Conservation (phyloP, 2,888 invertebrate species). For the Tinea semifulvella region DNA sequence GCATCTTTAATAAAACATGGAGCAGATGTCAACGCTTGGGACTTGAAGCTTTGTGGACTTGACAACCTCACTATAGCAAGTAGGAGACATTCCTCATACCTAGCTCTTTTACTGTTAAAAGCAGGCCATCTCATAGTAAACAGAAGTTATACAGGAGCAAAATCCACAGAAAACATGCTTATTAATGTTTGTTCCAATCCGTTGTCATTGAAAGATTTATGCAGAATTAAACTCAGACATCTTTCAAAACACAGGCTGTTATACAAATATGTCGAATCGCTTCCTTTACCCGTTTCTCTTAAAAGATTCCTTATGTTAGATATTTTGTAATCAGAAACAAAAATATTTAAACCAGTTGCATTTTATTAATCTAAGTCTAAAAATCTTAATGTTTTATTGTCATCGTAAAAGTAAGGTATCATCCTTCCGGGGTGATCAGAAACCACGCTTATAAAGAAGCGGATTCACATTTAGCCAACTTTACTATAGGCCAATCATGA, state of each 20-base stretch:
- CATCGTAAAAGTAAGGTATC: no score
- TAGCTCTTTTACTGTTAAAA: conserved; percentile 46
- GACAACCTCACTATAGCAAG: conserved; percentile 67
- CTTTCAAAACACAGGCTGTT: conserved; percentile 38
- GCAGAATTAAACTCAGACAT: conserved; percentile 63
- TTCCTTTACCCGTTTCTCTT: conserved; percentile 65
- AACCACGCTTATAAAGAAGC: no score
- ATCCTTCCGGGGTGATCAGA: no score
- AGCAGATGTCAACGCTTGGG: conserved; percentile 69
- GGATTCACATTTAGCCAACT: no score
- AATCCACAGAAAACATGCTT: conserved; percentile 45
- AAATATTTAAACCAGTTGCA: no score
- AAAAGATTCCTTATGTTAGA: conserved; percentile 69
- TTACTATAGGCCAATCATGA: no score
- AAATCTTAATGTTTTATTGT: no score
- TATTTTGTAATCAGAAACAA: conserved; percentile 32
- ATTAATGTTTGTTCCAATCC: conserved; percentile 52
- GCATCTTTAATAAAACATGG: conserved; percentile 68
- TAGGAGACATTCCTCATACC: conserved; percentile 32
- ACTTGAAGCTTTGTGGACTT: conserved; percentile 60
- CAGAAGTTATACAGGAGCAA: conserved; percentile 25
- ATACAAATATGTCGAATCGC: conserved; percentile 35
- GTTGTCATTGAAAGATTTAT: conserved; percentile 60
- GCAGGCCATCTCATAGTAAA: conserved; percentile 38
- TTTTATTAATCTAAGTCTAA: no score